Conservation (phyloP, 2,888 invertebrate genomes). For the Caenorhabditis doughertyi region DNA sequence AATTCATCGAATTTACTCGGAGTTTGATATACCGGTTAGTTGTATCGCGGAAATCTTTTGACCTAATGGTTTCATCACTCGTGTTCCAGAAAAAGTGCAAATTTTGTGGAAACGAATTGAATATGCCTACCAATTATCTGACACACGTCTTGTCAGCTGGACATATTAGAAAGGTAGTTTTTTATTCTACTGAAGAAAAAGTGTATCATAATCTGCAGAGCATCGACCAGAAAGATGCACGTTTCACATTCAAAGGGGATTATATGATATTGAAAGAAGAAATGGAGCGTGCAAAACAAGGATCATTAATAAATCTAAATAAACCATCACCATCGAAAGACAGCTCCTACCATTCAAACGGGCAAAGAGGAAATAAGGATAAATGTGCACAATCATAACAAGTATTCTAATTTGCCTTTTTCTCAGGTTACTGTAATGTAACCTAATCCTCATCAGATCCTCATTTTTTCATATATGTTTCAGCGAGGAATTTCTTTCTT, state of each 20-base stretch:
- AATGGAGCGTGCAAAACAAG: neutral
- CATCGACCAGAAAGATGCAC: neutral
- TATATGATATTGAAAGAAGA: neutral
- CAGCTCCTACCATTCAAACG: neutral
- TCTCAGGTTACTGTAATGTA: too few species aligned
- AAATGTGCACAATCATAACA: too few species aligned
- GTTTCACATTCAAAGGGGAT: slow-evolving; percentile 18
- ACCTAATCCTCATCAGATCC: too few species aligned
- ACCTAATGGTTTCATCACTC: neutral
- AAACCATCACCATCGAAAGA: too few species aligned
- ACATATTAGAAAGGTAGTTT: slow-evolving; percentile 17
- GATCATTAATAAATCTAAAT: neutral
- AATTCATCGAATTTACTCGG: neutral
- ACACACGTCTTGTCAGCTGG: slow-evolving; percentile 5
- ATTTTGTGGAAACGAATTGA: neutral
- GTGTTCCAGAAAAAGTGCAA: slow-evolving; percentile 1
- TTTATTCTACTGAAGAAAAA: neutral
- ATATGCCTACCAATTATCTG: neutral
- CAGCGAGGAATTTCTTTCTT: too few species aligned
- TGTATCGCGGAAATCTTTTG: neutral
- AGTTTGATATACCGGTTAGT: neutral
- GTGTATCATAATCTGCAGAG: neutral
- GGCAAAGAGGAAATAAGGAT: too few species aligned
- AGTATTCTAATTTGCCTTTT: too few species aligned
- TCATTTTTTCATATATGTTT: too few species aligned